Evolutionary conservation across 2,113 vertebrate species (phyloP).

Genomic region (Vireo altiloquus): DNA sequence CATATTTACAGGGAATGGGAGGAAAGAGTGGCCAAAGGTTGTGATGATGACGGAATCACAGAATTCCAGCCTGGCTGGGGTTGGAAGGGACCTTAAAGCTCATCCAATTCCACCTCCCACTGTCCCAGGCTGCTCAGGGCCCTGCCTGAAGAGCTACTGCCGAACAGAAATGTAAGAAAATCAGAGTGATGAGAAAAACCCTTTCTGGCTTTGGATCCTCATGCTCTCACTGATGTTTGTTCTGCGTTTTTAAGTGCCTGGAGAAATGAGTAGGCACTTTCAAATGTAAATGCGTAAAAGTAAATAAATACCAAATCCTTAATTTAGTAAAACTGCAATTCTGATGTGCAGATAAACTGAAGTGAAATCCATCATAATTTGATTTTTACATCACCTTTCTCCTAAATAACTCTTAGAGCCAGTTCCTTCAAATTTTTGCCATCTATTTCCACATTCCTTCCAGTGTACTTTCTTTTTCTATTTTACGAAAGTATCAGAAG

Average conservation of each 20-base stretch:
- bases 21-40: neutral
- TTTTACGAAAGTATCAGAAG: neutral
- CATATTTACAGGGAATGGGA: neutral
- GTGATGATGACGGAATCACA: neutral
- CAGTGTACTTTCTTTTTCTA: rapidly evolving
- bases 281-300: slow-evolving; percentile 57
- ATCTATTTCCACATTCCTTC: neutral
- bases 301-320: slow-evolving; percentile 47
- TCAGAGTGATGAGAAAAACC: neutral
- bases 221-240: neutral
- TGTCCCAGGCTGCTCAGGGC: neutral
- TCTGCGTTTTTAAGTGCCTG: slow-evolving; percentile 35
- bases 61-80: neutral
- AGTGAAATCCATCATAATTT: neutral
- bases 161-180: neutral
- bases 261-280: slow-evolving; percentile 38
- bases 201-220: neutral
- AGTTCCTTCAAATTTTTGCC: neutral
- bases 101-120: rapidly evolving
- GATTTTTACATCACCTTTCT: neutral
- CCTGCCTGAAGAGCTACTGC: neutral
- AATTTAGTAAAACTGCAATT: neutral
- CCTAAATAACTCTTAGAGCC: neutral
- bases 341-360: neutral
- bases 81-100: neutral